These are phyloP conservation scores for Drosophila auraria DNA, from an alignment of 1,140 invertebrate species.

Conservation along the genomic window DNA sequence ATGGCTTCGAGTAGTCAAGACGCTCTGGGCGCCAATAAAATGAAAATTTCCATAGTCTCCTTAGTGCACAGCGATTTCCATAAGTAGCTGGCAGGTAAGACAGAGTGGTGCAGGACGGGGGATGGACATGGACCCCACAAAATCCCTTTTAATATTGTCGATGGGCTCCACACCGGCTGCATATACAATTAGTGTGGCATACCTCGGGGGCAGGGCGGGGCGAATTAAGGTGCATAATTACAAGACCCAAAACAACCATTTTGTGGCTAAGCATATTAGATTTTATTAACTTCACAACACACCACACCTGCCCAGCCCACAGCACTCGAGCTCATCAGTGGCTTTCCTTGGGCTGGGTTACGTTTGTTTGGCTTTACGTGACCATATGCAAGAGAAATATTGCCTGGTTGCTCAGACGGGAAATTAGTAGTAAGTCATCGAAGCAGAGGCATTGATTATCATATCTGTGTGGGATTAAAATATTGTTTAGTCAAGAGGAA, in stretches of 20 bases:
- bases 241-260: constrained; percentile 78
- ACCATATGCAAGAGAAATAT: constrained; percentile 45
- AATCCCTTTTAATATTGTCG: constrained; percentile 44
- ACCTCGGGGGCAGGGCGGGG: constrained; percentile 11
- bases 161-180: constrained; percentile 58
- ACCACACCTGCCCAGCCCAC: constrained; percentile 8
- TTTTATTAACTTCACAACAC: constrained; percentile 72
- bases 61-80: constrained; percentile 68
- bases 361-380: constrained; percentile 37
- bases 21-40: constrained; percentile 79
- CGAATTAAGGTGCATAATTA: constrained; percentile 80
- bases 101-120: not conserved
- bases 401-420: constrained; percentile 7
- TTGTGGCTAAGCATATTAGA: constrained; percentile 80
- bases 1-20: constrained; percentile 44
- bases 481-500: not conserved
- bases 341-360: not conserved
- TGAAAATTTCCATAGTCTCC: constrained; percentile 75
- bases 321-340: not conserved
- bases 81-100: constrained; percentile 60
- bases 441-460: constrained; percentile 6
- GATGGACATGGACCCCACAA: constrained; percentile 21
- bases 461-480: constrained; percentile 8
- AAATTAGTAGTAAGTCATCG: constrained; percentile 37
- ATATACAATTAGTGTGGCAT: constrained; percentile 69